Evolutionary conservation across 92 coral and sea anemone genomes (phyloP).

Genomic region (Epizoanthus rinbou): DNA sequence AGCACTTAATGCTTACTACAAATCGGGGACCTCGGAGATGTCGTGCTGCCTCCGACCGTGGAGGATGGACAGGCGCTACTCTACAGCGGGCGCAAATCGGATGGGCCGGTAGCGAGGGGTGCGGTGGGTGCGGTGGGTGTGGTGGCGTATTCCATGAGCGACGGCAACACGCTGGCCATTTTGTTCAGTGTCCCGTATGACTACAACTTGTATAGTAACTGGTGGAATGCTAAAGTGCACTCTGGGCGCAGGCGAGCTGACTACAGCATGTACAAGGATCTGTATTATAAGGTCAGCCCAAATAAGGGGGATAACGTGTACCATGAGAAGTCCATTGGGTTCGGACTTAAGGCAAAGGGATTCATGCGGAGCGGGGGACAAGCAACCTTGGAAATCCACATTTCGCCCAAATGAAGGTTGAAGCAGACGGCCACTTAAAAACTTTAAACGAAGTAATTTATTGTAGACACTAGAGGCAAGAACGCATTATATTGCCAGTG

Average conservation of each 20-base stretch:
- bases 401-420: too few relatives aligned
- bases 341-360: conserved; percentile 32
- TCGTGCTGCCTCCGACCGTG: conserved; percentile 19
- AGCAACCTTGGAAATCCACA: conserved; percentile 4
- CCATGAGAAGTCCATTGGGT: conserved; percentile 25
- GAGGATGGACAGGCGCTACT: conserved; percentile 25
- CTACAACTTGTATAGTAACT: conserved; percentile 50
- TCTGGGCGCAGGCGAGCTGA: conserved; percentile 36
- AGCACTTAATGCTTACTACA: conserved; percentile 31
- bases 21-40: conserved; percentile 55
- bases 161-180: conserved; percentile 49
- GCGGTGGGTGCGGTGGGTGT: conserved; percentile 63
- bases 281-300: conserved; percentile 43
- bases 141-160: conserved; percentile 46
- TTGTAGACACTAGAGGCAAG: too few relatives aligned
- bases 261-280: conserved; percentile 40
- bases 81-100: conserved; percentile 46
- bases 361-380: conserved; percentile 48
- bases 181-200: conserved; percentile 64
- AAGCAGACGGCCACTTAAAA: too few relatives aligned
- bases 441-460: too few relatives aligned
- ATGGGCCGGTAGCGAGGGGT: conserved; percentile 56
- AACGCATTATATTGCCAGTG: too few relatives aligned
- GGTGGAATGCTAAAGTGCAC: conserved; percentile 62
- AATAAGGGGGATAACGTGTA: conserved; percentile 35